Evolutionary conservation across 1,140 invertebrate genomes (phyloP).

Genomic region (Muscidifurax raptorellus): DNA sequence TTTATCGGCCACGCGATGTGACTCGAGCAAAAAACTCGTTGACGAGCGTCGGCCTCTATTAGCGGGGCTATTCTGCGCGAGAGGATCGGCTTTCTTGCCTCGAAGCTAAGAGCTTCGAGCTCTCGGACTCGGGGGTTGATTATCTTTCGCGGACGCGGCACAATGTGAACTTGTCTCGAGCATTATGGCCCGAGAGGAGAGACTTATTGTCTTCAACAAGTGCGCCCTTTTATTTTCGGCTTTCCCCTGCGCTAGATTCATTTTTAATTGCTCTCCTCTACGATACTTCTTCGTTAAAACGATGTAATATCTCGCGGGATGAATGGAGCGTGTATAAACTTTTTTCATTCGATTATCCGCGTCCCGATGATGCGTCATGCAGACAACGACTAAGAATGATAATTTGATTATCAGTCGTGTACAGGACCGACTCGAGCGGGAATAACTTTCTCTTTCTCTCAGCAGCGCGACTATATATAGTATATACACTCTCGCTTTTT

Average conservation of each 20-base stretch:
- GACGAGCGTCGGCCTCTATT: slow-evolving; percentile 21
- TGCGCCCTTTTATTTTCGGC: neutral
- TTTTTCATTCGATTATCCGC: slow-evolving; percentile 10
- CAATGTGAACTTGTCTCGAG: neutral
- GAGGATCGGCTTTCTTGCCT: neutral
- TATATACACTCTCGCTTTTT: slow-evolving; percentile 17
- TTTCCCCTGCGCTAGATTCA: neutral
- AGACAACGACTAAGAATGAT: neutral
- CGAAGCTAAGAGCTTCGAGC: slow-evolving; percentile 3
- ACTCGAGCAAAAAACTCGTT: slow-evolving; percentile 18
- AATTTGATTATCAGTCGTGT: slow-evolving; percentile 42
- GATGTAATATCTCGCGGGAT: neutral
- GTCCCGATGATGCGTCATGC: neutral
- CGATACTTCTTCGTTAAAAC: too few relatives aligned
- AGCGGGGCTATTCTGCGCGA: slow-evolving; percentile 4
- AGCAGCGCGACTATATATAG: too few relatives aligned
- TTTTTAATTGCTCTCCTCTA: neutral
- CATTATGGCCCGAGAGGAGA: neutral
- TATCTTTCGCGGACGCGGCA: neutral
- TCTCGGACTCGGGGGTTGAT: slow-evolving; percentile 2
- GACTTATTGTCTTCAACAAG: neutral
- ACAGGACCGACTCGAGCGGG: slow-evolving; percentile 8
- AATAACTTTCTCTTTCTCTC: slow-evolving; percentile 11
- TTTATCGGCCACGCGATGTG: too few relatives aligned
- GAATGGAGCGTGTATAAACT: neutral